Conservation (phyloP, 2,113 vertebrate species). For the Shinisaurus crocodilurus region DNA sequence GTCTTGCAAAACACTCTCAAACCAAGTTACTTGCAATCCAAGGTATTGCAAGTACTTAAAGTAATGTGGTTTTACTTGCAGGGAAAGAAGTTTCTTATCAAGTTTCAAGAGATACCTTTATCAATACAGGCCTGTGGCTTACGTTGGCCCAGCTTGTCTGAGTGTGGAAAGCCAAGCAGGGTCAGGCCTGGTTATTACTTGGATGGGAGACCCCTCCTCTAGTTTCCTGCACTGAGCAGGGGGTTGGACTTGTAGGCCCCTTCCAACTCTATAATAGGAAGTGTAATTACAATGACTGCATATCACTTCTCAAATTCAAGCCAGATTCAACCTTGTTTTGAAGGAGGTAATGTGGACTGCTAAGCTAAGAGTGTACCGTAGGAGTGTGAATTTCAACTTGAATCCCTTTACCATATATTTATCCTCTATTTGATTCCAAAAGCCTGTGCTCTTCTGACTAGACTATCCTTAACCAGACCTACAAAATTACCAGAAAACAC, state of each 20-base stretch:
- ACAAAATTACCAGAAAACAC: not conserved
- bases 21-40: no score
- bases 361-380: not conserved
- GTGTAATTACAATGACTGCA: not conserved
- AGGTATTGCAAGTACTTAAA: no score
- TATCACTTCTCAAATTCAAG: not conserved
- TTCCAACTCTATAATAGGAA: no score
- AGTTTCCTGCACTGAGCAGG: no score
- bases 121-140: no score
- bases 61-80: not conserved
- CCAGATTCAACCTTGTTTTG: not conserved
- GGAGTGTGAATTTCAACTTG: not conserved
- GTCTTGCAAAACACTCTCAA: no score
- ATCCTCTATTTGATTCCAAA: not conserved
- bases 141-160: no score
- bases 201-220: no score
- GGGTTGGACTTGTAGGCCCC: no score
- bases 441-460: not conserved
- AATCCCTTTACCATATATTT: not conserved
- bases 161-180: no score
- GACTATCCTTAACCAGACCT: not conserved
- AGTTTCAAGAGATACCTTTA: not conserved
- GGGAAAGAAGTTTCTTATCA: not conserved
- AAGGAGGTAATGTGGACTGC: not conserved
- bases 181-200: no score